Percentiles rank a stretch among this genome's conserved stretches.
Conservation (phyloP, 2,113 vertebrate genomes). For the Thryonomys swinderianus region DNA sequence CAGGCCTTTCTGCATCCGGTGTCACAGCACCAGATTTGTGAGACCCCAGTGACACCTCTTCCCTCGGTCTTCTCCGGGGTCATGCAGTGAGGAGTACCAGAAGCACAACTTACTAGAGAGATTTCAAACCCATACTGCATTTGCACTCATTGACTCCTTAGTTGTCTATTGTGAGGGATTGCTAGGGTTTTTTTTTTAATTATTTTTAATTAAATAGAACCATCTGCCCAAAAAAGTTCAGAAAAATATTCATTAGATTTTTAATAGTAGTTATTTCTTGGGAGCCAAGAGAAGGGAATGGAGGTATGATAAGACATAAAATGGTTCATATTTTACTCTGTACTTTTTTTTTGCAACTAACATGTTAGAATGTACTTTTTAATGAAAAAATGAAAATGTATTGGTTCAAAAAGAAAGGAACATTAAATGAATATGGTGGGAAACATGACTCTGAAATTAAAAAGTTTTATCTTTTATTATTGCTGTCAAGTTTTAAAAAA, state of each 20-base stretch:
- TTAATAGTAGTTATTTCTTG: neutral
- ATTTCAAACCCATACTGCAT: neutral
- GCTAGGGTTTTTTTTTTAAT: neutral
- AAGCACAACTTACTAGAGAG: neutral
- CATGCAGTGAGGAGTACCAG: neutral
- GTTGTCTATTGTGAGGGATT: neutral
- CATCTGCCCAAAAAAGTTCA: neutral
- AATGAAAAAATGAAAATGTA: slow-evolving; percentile 32
- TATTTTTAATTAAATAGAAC: neutral
- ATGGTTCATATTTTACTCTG: neutral
- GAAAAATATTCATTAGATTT: neutral
- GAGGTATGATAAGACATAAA: neutral
- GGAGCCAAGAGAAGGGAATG: neutral
- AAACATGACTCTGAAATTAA: slow-evolving; percentile 23
- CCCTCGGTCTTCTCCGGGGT: neutral
- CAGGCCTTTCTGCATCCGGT: neutral
- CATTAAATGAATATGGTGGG: neutral
- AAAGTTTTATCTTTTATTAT: slow-evolving; percentile 15
- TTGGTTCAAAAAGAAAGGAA: slow-evolving; percentile 18
- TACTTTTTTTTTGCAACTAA: slow-evolving; percentile 20
- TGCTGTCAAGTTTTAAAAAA: slow-evolving; percentile 51
- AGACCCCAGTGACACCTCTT: neutral
- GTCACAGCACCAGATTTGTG: neutral
- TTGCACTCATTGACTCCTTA: neutral
- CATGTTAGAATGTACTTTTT: neutral